Base-by-base conservation (phyloP, 2,113 vertebrate genomes). In the Megaleporinus macrocephalus region DNA sequence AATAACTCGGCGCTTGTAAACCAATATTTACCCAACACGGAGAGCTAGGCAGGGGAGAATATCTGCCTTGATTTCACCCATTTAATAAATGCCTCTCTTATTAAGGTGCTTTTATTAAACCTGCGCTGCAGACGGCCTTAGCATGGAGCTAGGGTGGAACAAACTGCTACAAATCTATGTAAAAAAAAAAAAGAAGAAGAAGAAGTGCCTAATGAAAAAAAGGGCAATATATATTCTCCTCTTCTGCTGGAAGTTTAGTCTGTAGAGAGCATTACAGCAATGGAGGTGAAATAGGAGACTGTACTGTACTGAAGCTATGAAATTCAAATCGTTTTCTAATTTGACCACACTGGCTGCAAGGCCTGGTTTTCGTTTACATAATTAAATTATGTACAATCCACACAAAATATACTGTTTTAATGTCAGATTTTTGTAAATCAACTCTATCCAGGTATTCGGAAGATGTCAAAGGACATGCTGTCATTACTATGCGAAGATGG, bases 161-260 rank as follows among this genome's bases (percentile, higher is more conserved):
- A 27, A 29, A 29, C 12, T 16, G 18, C 89, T 87, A 84, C 86
- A 85, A 62, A 85, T 86, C 85, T 89, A 89, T 74, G 47, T n/a
- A 73, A 72, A n/a, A n/a, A n/a, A n/a, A n/a, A n/a, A n/a, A n/a
- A n/a, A n/a, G n/a, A n/a, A n/a, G n/a, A n/a, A n/a, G n/a, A n/a
- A n/a, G n/a, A 63, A 47, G 24, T 26, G 61, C 0, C 2, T 73
- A 74, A 74, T 26, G 47, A 81, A 73, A 81, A 53, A 1, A 49
- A n/a, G n/a, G 71, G 61, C 71, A 26, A 57, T 63, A 51, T 70
- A 53, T 22, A 33, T 36, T 75, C 14, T 74, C 41, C 3, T 22
- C n/a, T 30, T 51, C 15, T 22, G 55, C 20, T 33, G 7, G 76
- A 70, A 66, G 57, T 70, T 20, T 22, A 4, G 49, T 57, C 26